Conservation (phyloP, 2,113 vertebrate genomes). For the Gopherus flavomarginatus region DNA sequence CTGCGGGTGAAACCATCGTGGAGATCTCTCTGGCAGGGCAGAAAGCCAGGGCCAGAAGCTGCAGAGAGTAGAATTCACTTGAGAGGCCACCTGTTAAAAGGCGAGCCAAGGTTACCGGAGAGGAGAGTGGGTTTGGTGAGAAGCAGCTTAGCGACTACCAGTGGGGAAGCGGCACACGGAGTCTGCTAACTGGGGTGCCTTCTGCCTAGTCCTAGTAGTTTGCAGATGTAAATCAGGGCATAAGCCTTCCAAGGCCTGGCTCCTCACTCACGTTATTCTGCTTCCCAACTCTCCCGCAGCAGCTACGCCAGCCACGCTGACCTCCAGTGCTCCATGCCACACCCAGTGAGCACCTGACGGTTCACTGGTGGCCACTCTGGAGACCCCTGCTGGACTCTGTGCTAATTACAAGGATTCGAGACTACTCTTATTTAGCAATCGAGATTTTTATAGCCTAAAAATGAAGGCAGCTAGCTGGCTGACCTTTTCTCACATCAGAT, state of each 20-base stretch:
- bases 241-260: fast-evolving
- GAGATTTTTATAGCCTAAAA: neutral
- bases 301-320: fast-evolving
- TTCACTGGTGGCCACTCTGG: neutral
- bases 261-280: fast-evolving
- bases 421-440: neutral
- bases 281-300: neutral
- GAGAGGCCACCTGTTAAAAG: neutral
- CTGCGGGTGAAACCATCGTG: neutral
- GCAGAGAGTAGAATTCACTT: fast-evolving
- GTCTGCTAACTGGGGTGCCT: fast-evolving
- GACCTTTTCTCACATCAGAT: neutral
- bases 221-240: neutral
- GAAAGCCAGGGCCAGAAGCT: no score
- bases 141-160: fast-evolving
- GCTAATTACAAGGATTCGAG: neutral
- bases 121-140: neutral
- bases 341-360: fast-evolving
- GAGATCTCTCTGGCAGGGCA: fast-evolving
- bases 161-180: fast-evolving
- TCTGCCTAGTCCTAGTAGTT: neutral
- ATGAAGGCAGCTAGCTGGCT: fast-evolving
- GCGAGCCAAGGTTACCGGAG: neutral
- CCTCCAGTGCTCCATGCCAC: fast-evolving
- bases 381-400: neutral